A percentile compares a stretch with the other conserved stretches of the same genome.
These are phyloP conservation scores for Ectemnius lituratus DNA, from an alignment of 2,888 invertebrate species.

Conservation along the genomic window DNA sequence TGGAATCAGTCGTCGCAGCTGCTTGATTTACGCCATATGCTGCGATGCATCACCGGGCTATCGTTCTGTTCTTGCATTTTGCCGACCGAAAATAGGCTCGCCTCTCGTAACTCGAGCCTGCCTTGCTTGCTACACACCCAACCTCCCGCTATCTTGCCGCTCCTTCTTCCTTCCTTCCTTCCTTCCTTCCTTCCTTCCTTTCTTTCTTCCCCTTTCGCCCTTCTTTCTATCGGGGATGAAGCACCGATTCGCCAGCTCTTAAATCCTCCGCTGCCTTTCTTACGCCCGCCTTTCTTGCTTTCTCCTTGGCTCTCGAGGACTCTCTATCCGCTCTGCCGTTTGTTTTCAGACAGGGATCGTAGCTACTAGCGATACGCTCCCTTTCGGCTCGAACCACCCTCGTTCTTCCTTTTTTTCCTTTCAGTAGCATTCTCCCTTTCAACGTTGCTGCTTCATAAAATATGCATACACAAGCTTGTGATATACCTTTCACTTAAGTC, in stretches of 20 bases:
- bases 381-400: conserved; percentile 28
- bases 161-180: conserved; percentile 14
- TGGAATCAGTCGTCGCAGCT: conserved; percentile 73
- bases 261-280: conserved; percentile 28
- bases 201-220: neutral
- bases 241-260: conserved; percentile 10
- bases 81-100: conserved; percentile 71
- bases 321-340: conserved; percentile 38
- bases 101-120: conserved; percentile 59
- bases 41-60: conserved; percentile 69
- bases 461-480: neutral
- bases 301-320: neutral
- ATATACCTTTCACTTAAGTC: no score
- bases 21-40: conserved; percentile 74
- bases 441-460: neutral
- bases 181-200: conserved; percentile 13
- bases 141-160: neutral
- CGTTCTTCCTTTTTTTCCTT: neutral
- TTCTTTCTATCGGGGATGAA: conserved; percentile 8
- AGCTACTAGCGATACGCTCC: conserved; percentile 41
- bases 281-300: conserved; percentile 19
- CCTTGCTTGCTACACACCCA: conserved; percentile 31
- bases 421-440: neutral
- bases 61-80: conserved; percentile 68
- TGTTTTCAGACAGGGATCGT: conserved; percentile 45